A percentile compares a stretch with the other conserved stretches of the same genome.
phyloP scores from a whole-genome alignment of 2,797 vertebrate species.

The Eospalax fontanierii region DNA sequence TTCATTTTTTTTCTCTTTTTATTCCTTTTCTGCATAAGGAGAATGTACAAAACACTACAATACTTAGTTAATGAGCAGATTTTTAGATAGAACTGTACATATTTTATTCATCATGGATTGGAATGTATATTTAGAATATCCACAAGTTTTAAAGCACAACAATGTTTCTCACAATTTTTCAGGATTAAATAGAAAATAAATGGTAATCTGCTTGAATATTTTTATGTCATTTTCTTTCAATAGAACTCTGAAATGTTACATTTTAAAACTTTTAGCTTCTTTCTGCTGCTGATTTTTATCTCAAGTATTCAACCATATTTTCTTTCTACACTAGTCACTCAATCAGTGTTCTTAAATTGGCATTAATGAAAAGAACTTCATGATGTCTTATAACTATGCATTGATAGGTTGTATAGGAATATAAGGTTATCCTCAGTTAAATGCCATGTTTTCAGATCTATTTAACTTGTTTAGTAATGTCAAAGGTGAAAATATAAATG shows the following conservation, averaged over 20 bases:
- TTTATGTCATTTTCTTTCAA: slow-evolving; percentile 19
- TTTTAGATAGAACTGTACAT: background rate
- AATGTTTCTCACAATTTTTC: background rate
- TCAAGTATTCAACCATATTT: slow-evolving; percentile 34
- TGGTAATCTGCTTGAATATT: background rate
- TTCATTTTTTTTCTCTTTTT: background rate
- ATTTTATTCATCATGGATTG: background rate
- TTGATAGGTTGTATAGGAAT: background rate
- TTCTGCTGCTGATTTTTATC: slow-evolving; percentile 64
- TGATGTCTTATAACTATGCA: slow-evolving; percentile 29
- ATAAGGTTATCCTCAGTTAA: slow-evolving; percentile 9
- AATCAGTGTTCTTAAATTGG: slow-evolving; percentile 58
- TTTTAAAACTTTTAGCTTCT: slow-evolving; percentile 56
- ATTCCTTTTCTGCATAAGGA: background rate
- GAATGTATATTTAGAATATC: background rate
- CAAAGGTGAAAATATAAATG: background rate
- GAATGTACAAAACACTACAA: background rate
- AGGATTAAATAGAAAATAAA: background rate
- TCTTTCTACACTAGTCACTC: slow-evolving; percentile 48
- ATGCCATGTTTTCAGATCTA: slow-evolving; percentile 2
- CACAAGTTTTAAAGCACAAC: background rate
- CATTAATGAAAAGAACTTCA: slow-evolving; percentile 58
- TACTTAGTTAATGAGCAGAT: background rate
- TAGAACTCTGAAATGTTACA: background rate
- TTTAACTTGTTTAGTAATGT: background rate